These are phyloP conservation scores for Andrena bucephala DNA, from an alignment of 2,888 invertebrate species.

Conservation along the genomic window DNA sequence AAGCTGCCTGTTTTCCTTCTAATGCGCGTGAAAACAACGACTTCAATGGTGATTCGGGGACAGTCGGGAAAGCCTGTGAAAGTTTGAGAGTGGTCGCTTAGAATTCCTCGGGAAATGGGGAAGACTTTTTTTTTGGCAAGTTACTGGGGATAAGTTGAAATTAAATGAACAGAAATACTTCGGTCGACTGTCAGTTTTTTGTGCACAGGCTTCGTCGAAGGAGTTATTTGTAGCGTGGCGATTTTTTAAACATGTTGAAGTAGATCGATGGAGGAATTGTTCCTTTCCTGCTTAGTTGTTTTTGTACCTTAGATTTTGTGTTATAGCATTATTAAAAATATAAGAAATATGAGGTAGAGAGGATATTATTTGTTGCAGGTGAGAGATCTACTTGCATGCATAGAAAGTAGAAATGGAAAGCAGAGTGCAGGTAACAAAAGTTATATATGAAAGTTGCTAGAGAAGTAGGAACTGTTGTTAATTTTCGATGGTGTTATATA, in stretches of 20 bases:
- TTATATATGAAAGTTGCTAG: background rate
- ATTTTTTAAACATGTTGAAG: too few relatives aligned
- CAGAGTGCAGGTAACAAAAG: background rate
- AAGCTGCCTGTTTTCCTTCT: constrained; percentile 47
- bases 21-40: constrained; percentile 10
- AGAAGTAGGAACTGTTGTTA: background rate
- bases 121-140: background rate
- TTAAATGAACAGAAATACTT: background rate
- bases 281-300: too few relatives aligned
- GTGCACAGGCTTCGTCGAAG: too few relatives aligned
- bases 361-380: background rate
- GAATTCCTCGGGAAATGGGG: background rate
- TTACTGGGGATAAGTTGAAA: background rate
- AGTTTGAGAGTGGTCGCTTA: background rate
- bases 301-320: too few relatives aligned
- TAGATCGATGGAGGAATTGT: too few relatives aligned
- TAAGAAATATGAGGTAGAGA: background rate
- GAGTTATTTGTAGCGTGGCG: too few relatives aligned
- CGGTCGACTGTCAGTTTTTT: background rate
- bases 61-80: background rate
- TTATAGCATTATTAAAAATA: background rate
- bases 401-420: constrained; percentile 8
- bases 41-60: background rate
- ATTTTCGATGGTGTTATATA: constrained; percentile 18
- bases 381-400: background rate